phyloP scores from a whole-genome alignment of 2,113 vertebrate species.

The Petromus typicus region DNA sequence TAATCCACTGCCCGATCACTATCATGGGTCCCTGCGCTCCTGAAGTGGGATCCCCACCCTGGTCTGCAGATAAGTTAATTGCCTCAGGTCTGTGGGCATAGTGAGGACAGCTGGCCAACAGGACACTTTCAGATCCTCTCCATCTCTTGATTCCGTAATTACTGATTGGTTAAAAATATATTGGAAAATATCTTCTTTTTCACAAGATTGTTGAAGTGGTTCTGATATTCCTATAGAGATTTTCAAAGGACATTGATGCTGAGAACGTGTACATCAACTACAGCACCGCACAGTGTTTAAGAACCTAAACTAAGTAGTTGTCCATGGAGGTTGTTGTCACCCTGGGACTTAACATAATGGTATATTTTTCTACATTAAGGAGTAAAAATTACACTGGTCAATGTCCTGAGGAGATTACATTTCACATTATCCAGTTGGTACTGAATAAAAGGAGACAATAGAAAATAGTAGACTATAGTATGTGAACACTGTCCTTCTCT shows the following conservation, averaged over 20 bases:
- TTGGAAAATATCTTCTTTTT: conserved; percentile 60
- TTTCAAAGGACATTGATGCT: background rate
- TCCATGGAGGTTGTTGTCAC: background rate
- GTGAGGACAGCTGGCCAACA: background rate
- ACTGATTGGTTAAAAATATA: conserved; percentile 48
- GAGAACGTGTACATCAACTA: conserved; percentile 59
- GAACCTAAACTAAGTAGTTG: conserved; percentile 14
- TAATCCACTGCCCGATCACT: background rate
- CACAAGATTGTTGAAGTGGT: conserved; percentile 14
- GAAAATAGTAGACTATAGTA: background rate
- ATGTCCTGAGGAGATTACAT: background rate
- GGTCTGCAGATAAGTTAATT: background rate
- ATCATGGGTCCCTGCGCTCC: background rate
- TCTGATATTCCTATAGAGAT: conserved; percentile 41
- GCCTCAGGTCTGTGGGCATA: background rate
- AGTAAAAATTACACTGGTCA: background rate
- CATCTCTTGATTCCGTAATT: background rate
- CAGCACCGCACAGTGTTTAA: background rate
- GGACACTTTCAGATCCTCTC: background rate
- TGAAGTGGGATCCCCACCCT: too few relatives aligned
- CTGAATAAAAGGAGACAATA: background rate
- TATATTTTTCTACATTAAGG: conserved; percentile 35
- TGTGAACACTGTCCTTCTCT: background rate
- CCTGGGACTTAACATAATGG: background rate
- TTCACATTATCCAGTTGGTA: background rate